phyloP scores from a whole-genome alignment of 2,888 invertebrate species.

The Anorthoa munda region DNA sequence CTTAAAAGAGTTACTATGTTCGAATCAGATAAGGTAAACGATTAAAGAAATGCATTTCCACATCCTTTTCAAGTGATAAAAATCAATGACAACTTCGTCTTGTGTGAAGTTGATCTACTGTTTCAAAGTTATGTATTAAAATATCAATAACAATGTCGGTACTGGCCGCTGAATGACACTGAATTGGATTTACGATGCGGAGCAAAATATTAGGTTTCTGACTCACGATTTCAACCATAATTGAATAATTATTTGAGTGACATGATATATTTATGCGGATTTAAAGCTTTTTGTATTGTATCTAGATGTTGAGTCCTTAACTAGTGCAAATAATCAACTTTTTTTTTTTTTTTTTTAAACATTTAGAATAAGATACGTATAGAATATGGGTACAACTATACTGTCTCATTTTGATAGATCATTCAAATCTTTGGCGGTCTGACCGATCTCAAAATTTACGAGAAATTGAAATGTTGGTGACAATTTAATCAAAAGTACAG shows the following conservation, averaged over 20 bases:
- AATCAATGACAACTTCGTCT: not conserved
- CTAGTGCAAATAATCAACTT: not conserved
- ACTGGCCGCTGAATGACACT: slow-evolving; percentile 29
- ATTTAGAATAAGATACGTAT: not conserved
- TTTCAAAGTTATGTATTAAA: not conserved
- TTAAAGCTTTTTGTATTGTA: not conserved
- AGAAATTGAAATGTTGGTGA: not conserved
- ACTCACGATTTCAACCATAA: slow-evolving; percentile 35
- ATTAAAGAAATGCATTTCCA: not conserved
- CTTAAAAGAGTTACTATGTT: not conserved
- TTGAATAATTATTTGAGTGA: slow-evolving; percentile 42
- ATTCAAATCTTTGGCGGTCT: not conserved
- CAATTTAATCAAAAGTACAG: not conserved
- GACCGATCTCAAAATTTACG: not conserved
- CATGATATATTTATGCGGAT: slow-evolving; percentile 17
- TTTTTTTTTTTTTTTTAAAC: too few species aligned
- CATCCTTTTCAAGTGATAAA: not conserved
- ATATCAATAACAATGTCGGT: slow-evolving; percentile 16
- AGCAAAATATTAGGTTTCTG: slow-evolving; percentile 46
- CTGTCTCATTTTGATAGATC: too few species aligned
- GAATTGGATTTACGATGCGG: slow-evolving; percentile 38
- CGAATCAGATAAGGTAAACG: not conserved
- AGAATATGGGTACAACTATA: not conserved
- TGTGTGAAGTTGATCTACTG: not conserved
- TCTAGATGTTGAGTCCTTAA: not conserved